Evolutionary conservation across 1,140 invertebrate species (phyloP).

Genomic region (Bombus pascuorum): DNA sequence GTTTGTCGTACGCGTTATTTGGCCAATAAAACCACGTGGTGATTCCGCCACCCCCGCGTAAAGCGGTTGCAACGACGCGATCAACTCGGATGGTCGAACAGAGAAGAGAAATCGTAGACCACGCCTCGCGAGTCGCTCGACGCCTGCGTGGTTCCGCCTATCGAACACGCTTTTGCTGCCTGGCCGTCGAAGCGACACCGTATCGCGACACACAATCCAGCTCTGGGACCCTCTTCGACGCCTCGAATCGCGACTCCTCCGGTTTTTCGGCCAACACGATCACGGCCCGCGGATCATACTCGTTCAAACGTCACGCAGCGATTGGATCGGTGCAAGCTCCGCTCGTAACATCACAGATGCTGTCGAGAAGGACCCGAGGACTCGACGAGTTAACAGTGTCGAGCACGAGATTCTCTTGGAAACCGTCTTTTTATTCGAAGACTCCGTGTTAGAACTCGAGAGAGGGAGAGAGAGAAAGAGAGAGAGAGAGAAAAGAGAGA

Average conservation of each 20-base stretch:
- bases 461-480: not conserved
- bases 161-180: conserved; percentile 65
- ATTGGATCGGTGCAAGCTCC: not conserved
- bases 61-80: conserved; percentile 31
- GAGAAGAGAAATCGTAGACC: conserved; percentile 48
- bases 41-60: conserved; percentile 58
- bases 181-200: conserved; percentile 47
- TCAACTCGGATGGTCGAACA: conserved; percentile 19
- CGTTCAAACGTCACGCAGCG: not conserved
- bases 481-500: no score
- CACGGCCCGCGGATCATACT: not conserved
- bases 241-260: conserved; percentile 1
- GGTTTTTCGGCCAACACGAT: conserved; percentile 20
- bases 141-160: conserved; percentile 74
- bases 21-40: conserved; percentile 81
- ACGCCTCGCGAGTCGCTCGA: conserved; percentile 58
- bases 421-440: not conserved
- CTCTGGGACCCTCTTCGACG: conserved; percentile 41
- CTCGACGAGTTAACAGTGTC: not conserved
- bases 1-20: conserved; percentile 81
- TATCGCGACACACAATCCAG: conserved; percentile 58
- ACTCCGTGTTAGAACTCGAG: not conserved
- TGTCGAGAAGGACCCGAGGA: not conserved
- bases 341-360: no score
- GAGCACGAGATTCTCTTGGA: not conserved